phyloP scores from a whole-genome alignment of 2,113 vertebrate genomes.

The Hemichromis elongatus region DNA sequence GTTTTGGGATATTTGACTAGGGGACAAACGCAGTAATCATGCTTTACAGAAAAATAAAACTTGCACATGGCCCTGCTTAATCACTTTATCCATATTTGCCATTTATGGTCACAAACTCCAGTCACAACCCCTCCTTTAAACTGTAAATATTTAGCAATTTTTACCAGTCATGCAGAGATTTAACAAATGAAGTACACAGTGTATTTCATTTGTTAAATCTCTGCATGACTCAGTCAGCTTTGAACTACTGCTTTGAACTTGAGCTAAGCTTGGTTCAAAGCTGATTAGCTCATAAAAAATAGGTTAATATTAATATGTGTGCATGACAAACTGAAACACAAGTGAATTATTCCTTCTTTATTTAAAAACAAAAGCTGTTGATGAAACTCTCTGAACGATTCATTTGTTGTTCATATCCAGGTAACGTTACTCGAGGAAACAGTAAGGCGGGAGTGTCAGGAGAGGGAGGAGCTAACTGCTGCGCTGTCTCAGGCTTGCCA shows the following conservation, averaged over 20 bases:
- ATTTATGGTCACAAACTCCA: neutral
- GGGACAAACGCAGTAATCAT: neutral
- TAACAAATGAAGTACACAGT: neutral
- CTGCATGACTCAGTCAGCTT: neutral
- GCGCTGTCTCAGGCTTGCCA: constrained; percentile 78
- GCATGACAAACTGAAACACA: neutral
- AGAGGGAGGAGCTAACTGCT: constrained; percentile 84
- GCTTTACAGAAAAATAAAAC: neutral
- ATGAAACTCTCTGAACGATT: neutral
- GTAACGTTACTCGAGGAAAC: constrained; percentile 85
- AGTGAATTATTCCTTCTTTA: neutral
- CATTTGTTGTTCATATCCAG: constrained; percentile 53
- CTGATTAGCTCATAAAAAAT: neutral
- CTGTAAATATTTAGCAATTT: neutral
- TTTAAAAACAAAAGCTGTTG: neutral
- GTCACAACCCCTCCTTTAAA: neutral
- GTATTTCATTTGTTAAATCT: neutral
- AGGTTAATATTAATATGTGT: neutral
- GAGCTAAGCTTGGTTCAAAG: neutral
- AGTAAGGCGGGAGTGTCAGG: constrained; percentile 85
- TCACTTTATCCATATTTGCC: neutral
- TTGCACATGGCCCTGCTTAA: neutral
- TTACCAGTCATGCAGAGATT: neutral
- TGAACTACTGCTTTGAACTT: neutral
- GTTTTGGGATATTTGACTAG: neutral